Conservation (phyloP, 2,888 invertebrate species). For the Notodonta ziczac region DNA sequence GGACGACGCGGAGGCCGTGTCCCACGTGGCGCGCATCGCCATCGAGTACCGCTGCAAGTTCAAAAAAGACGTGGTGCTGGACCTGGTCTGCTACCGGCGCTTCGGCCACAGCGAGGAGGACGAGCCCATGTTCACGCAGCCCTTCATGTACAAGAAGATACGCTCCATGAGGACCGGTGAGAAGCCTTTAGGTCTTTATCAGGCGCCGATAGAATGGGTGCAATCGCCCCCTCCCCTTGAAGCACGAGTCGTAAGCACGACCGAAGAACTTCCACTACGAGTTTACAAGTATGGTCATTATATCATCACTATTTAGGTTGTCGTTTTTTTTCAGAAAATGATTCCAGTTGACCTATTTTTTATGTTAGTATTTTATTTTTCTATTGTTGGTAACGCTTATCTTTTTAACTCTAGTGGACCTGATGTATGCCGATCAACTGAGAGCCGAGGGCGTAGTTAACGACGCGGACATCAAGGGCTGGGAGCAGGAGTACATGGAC, state of each 20-base stretch:
- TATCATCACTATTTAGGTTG: too few relatives aligned
- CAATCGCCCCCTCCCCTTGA: too few relatives aligned
- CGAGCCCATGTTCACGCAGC: slow-evolving; percentile 97
- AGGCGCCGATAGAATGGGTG: too few relatives aligned
- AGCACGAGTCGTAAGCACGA: too few relatives aligned
- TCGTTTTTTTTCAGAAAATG: too few relatives aligned
- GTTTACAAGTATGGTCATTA: too few relatives aligned
- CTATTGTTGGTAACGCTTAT: not conserved
- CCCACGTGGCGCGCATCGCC: slow-evolving; percentile 94
- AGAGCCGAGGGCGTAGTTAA: slow-evolving; percentile 89
- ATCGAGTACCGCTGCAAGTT: slow-evolving; percentile 95
- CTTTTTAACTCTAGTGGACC: slow-evolving; percentile 78
- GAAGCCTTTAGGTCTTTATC: slow-evolving; percentile 9
- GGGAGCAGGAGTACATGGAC: slow-evolving; percentile 75
- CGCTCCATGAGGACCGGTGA: slow-evolving; percentile 83
- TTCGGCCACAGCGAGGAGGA: slow-evolving; percentile 97
- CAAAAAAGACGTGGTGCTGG: slow-evolving; percentile 94
- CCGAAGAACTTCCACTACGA: too few relatives aligned
- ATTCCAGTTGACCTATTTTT: too few relatives aligned
- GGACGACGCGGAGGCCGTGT: slow-evolving; percentile 96
- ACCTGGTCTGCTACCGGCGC: slow-evolving; percentile 93
- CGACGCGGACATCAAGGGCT: slow-evolving; percentile 86
- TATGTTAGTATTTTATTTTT: too few relatives aligned
- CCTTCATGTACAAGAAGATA: slow-evolving; percentile 96
- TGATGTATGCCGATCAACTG: slow-evolving; percentile 89